Evolutionary conservation across 1,140 invertebrate species (phyloP), one percentile per base, ranked within the genome.

Genomic region (Papilio xuthus): DNA sequence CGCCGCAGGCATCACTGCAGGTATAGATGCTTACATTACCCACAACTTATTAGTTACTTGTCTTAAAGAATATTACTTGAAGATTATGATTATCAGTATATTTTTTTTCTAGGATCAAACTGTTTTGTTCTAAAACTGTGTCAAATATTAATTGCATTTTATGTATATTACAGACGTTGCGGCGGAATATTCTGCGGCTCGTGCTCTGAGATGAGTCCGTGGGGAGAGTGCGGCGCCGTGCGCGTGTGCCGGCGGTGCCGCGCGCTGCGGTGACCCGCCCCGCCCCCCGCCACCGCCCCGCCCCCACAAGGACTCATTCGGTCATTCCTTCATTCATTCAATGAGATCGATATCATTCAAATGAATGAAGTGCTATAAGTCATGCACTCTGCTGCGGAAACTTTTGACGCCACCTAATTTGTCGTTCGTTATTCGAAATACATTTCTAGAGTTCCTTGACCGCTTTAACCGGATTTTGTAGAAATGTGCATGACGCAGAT

Each of bases 181-280:
- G 92, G 92, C 70, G 90, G 92, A 8, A 92, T 93, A 63, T 93
- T 93, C 87, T 93, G 92, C 88, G 86, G 90, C 12, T 92, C 92
- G 72, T 93, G 92, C 77, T 92, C 90, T 15, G 88, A 92, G 86
- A 88, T 93, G 90, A 86, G 87, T 44, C 82, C 90, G 75, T 90
- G 87, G 86, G 90, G 90, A 78, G 87, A 86, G 50, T 83, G 86
- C 81, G 88, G 87, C 69, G 78, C 86, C 9, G 88, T 93, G 83
- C 90, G 92, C 77, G 84, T 91, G 78, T 92, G 92, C 60, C 85
- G 87, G n/a, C 89, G 88, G 26, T 92, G 92, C 80, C 90, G 88
- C 80, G 83, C 86, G 83, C 85, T 84, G 88, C 88, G 90, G 89
- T 92, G 90, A 91, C 91, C 86, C 79, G 78, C 77, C 41, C 67